Evolutionary conservation across 2,888 invertebrate species (phyloP), one percentile per base, ranked within the genome.

Genomic region (Mesoligia furuncula): DNA sequence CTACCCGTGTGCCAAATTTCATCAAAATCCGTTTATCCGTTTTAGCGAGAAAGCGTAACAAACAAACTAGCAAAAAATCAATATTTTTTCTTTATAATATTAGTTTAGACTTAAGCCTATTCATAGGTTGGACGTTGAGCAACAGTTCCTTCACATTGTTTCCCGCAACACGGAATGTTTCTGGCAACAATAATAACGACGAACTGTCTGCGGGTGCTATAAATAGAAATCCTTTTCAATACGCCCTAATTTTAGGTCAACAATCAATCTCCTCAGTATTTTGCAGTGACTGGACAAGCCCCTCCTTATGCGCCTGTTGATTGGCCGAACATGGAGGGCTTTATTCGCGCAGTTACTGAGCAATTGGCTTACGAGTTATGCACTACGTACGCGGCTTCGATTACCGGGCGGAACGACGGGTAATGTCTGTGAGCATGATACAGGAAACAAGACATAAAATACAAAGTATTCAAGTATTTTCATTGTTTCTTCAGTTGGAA

Each of bases 311-410:
- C 15, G 81, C 51, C 51, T 24, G 77, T 65, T 81, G 59, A 81
- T 79, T 79, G 79, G 82, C 27, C 39, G 17, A 66, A 54, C 76
- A 75, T 15, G 42, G 64, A 80, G 80, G 80, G 57, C 64, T 77
- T 82, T 68, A 80, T 42, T 83, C 17, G 83, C 77, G 64, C 80
- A 77, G 39, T 77, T 83, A 82, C 51, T 27, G 64, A 77, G 68
- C 80, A 80, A 65, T 66, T 67, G 67, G 31, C 45, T 51, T 31
- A 77, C 39, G 68, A n/a, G 69, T 69, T 69, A 57, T 36, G n/a
- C n/a, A n/a, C 20, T 20, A 69, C 68, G 36, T n/a, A 59, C 51
- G 31, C 45, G 71, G 59, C 68, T 74, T 81, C 66, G 75, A 69
- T 74, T 77, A 74, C 76, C 59, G 71, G 70, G 24, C 59, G 51